phyloP scores from a whole-genome alignment of 2,113 vertebrate species.

The Tachysurus fulvidraco region DNA sequence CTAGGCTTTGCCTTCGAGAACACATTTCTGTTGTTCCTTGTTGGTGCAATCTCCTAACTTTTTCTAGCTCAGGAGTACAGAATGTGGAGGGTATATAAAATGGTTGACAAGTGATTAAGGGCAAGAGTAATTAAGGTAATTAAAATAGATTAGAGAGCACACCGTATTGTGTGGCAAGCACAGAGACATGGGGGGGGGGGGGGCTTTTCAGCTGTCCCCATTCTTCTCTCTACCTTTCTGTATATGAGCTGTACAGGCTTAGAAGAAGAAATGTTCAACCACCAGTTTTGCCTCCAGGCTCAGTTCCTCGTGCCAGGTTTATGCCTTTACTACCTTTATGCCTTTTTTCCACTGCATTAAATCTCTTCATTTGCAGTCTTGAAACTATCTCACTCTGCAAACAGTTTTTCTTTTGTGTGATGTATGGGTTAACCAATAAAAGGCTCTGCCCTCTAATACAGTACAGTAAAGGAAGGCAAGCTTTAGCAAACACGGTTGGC shows the following conservation, averaged over 20 bases:
- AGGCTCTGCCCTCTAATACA: conserved; percentile 35
- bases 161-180: conserved; percentile 36
- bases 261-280: conserved; percentile 21
- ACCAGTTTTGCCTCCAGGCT: conserved; percentile 43
- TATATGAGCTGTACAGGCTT: conserved; percentile 5
- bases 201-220: conserved; percentile 13
- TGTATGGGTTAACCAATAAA: conserved; percentile 52
- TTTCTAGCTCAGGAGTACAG: not conserved
- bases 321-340: conserved; percentile 28
- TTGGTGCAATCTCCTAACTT: not conserved
- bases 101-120: not conserved
- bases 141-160: conserved; percentile 23
- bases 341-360: not conserved
- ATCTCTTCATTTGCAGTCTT: conserved; percentile 40
- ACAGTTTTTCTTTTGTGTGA: conserved; percentile 55
- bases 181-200: conserved; percentile 26
- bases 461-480: conserved; percentile 51
- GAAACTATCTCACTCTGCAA: conserved; percentile 43
- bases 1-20: not conserved
- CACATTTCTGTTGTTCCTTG: not conserved
- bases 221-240: not conserved
- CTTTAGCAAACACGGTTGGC: conserved; percentile 55
- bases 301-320: conserved; percentile 46
- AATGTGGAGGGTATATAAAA: conserved; percentile 21
- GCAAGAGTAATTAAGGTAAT: conserved; percentile 10